A percentile compares a stretch with the other conserved stretches of the same genome.
Conservation (phyloP, 2,113 vertebrate genomes). For the Eulemur macaco region DNA sequence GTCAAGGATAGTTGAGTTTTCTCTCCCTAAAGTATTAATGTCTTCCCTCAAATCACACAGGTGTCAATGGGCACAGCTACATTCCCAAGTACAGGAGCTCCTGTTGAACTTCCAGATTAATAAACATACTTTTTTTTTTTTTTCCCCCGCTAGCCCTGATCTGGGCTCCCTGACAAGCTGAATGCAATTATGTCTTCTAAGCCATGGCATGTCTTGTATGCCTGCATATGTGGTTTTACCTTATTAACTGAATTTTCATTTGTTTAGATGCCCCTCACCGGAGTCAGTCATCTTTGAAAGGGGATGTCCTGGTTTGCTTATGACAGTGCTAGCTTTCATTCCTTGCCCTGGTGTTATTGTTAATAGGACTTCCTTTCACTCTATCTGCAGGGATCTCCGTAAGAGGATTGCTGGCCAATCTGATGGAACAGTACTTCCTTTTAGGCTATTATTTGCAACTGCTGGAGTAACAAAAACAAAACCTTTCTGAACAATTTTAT, state of each 20-base stretch:
- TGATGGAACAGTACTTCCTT: not conserved
- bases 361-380: not conserved
- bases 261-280: not conserved
- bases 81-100: not conserved
- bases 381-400: not conserved
- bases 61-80: not conserved
- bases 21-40: not conserved
- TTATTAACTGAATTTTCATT: not conserved
- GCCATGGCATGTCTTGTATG: not conserved
- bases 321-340: not conserved
- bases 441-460: not conserved
- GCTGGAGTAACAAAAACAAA: not conserved
- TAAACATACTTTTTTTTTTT: not conserved
- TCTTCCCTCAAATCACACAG: not conserved
- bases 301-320: not conserved
- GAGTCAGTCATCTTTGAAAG: not conserved
- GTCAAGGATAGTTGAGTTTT: not conserved
- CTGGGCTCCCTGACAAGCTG: not conserved
- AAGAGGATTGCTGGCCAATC: not conserved
- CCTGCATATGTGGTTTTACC: not conserved
- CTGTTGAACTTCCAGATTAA: not conserved
- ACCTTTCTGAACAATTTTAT: not conserved
- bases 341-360: not conserved
- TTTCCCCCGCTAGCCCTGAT: not conserved
- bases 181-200: constrained; percentile 2